phyloP scores from a whole-genome alignment of 2,888 invertebrate genomes.

The Aporophyla lueneburgensis region DNA sequence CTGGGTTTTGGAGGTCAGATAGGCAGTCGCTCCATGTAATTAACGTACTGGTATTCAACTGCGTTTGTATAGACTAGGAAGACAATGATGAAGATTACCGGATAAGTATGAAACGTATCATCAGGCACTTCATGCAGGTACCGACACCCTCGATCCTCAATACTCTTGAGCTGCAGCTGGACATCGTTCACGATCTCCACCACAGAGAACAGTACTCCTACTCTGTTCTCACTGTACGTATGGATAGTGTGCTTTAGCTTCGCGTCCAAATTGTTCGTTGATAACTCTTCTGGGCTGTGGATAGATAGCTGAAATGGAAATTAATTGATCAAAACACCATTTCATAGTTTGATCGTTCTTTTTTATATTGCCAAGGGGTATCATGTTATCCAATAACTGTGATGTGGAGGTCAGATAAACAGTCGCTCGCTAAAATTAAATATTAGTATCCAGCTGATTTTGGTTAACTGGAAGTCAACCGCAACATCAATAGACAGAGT shows the following conservation, averaged over 20 bases:
- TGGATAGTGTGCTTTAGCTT: conserved; percentile 74
- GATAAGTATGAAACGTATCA: conserved; percentile 73
- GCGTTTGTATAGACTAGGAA: no score
- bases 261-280: conserved; percentile 75
- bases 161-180: conserved; percentile 78
- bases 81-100: conserved; percentile 63
- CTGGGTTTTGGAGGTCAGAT: no score
- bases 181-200: conserved; percentile 85
- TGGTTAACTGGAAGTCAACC: no score
- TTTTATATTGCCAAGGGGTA: no score
- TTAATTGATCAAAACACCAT: background rate
- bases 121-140: conserved; percentile 89
- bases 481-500: no score
- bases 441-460: no score
- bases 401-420: no score
- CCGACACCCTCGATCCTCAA: conserved; percentile 90
- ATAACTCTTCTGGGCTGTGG: conserved; percentile 81
- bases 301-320: conserved; percentile 74
- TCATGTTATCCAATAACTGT: no score
- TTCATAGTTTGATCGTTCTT: no score
- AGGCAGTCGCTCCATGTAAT: no score
- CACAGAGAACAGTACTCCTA: conserved; percentile 76
- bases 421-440: no score
- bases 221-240: conserved; percentile 59
- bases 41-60: no score